Evolutionary conservation across 2,888 invertebrate genomes (phyloP).

Genomic region (Andrena hattorfiana): DNA sequence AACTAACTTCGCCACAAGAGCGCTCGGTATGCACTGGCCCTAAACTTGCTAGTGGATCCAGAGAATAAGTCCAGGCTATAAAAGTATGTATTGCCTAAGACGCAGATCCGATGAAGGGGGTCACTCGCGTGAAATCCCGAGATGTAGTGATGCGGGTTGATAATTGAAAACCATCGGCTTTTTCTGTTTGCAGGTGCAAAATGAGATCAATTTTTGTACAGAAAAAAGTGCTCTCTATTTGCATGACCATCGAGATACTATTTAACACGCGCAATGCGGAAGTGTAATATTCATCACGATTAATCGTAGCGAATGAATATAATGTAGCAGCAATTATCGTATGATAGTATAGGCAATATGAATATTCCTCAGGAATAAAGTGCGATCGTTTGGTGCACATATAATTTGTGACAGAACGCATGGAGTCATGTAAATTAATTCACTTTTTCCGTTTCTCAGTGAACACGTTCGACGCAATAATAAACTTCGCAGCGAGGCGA

Average conservation of each 20-base stretch:
- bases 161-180: too few relatives aligned
- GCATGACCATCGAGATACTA: conserved; percentile 10
- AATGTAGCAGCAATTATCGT: background rate
- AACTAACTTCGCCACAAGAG: too few relatives aligned
- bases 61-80: too few relatives aligned
- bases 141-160: too few relatives aligned
- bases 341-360: background rate
- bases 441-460: conserved; percentile 8
- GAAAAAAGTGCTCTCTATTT: conserved; percentile 4
- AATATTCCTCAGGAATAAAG: conserved; percentile 17
- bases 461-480: conserved; percentile 7
- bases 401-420: background rate
- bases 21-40: too few relatives aligned
- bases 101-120: too few relatives aligned
- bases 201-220: background rate
- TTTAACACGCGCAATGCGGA: background rate
- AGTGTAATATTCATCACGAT: conserved; percentile 16
- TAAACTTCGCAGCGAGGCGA: conserved; percentile 1
- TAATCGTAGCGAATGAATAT: conserved; percentile 1
- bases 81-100: too few relatives aligned
- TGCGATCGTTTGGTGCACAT: conserved; percentile 1
- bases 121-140: too few relatives aligned
- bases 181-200: background rate
- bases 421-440: conserved; percentile 28
- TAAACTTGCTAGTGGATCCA: too few relatives aligned